A percentile compares a stretch with the other conserved stretches of the same genome.
Evolutionary conservation across 2,888 invertebrate species (phyloP).

Genomic region (Eupithecia insigniata): DNA sequence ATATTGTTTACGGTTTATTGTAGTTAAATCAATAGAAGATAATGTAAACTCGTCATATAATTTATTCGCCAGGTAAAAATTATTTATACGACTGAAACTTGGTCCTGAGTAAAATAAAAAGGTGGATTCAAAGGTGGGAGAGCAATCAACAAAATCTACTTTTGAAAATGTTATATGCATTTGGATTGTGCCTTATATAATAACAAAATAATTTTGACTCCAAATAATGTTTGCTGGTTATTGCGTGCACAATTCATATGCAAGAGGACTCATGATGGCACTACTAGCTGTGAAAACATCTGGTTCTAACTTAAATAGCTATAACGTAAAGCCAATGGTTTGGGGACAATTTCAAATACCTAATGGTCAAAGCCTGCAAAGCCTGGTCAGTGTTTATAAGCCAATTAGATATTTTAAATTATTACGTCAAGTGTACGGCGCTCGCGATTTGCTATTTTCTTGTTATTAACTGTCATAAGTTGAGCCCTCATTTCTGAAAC

Average conservation of each 20-base stretch:
- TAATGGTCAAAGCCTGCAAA: slow-evolving; percentile 33
- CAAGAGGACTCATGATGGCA: slow-evolving; percentile 25
- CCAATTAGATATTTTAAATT: slow-evolving; percentile 37
- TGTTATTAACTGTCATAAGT: slow-evolving; percentile 37
- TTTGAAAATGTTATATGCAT: slow-evolving; percentile 4
- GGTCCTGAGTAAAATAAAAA: background rate
- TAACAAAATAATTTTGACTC: background rate
- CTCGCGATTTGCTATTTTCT: slow-evolving; percentile 36
- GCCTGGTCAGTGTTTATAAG: slow-evolving; percentile 33
- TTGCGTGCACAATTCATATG: slow-evolving; percentile 26
- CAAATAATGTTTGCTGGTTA: background rate
- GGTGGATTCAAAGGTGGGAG: background rate
- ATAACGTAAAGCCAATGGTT: slow-evolving; percentile 32
- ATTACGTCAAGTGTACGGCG: slow-evolving; percentile 39
- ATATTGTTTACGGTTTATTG: background rate
- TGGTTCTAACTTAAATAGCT: slow-evolving; percentile 24
- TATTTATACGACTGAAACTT: background rate
- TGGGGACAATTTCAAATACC: slow-evolving; percentile 30
- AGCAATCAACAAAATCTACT: slow-evolving; percentile 10
- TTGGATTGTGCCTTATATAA: slow-evolving; percentile 9
- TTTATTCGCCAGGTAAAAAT: background rate
- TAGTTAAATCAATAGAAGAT: too few relatives aligned
- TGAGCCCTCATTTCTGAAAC: slow-evolving; percentile 40
- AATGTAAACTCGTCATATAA: background rate
- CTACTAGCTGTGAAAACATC: slow-evolving; percentile 33